Percentiles rank a stretch among this genome's conserved stretches.
Conservation (phyloP, 2,113 vertebrate species). For the Antechinus flavipes region DNA sequence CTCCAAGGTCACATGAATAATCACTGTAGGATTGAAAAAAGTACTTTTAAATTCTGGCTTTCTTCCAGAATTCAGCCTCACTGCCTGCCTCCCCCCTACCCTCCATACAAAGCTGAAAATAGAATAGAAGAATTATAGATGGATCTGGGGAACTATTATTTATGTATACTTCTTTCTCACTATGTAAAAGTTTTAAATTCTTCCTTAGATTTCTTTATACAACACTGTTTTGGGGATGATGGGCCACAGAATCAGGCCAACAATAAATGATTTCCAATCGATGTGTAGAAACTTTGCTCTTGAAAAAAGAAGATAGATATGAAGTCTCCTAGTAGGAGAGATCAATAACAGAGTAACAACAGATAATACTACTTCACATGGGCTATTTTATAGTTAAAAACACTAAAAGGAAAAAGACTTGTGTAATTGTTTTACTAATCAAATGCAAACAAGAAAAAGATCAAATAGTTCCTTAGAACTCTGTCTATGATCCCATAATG, state of each 20-base stretch:
- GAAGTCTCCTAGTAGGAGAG: conserved; percentile 25
- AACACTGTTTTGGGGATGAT: neutral
- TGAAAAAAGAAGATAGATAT: neutral
- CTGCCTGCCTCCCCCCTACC: too few relatives aligned
- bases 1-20: neutral
- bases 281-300: neutral
- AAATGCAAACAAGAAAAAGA: conserved; percentile 56
- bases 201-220: neutral
- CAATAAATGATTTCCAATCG: conserved; percentile 32
- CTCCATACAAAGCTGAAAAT: neutral
- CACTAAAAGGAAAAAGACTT: conserved; percentile 11
- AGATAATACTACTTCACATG: conserved; percentile 20
- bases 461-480: neutral
- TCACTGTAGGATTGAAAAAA: neutral
- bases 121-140: neutral
- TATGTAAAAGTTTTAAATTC: neutral
- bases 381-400: conserved; percentile 9
- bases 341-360: conserved; percentile 13
- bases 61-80: neutral
- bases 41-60: neutral
- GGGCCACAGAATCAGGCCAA: neutral
- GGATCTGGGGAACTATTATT: neutral
- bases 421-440: conserved; percentile 40
- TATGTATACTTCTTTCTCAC: neutral
- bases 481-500: neutral